phyloP scores from a whole-genome alignment of 2,113 vertebrate genomes.

The Struthio camelus region DNA sequence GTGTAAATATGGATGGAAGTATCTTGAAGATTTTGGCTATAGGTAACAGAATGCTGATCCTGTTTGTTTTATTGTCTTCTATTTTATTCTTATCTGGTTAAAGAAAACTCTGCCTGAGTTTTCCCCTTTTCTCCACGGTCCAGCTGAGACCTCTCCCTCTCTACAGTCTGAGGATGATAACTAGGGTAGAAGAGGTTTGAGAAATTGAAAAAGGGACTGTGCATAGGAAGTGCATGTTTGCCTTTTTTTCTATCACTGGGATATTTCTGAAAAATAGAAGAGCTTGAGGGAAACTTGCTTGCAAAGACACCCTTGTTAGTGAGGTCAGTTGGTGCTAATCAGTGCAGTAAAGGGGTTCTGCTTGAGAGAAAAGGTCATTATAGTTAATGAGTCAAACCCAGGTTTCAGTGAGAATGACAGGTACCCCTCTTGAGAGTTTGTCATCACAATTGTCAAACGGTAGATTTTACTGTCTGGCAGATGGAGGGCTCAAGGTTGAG shows the following conservation, averaged over 20 bases:
- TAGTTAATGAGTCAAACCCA: neutral
- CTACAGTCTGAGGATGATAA: neutral
- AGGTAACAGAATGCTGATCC: neutral
- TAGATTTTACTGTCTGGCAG: neutral
- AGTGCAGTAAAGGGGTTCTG: neutral
- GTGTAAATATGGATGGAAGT: neutral
- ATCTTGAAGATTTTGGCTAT: neutral
- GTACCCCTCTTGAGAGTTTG: neutral
- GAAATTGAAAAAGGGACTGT: neutral
- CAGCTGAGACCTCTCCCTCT: neutral
- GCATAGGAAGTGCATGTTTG: neutral
- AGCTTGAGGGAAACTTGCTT: neutral
- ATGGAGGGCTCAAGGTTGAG: neutral
- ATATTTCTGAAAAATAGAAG: neutral
- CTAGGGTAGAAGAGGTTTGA: neutral
- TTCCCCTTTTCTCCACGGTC: neutral
- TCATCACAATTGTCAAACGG: neutral
- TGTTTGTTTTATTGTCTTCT: fast-evolving
- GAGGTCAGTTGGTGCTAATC: neutral
- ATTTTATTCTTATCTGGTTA: neutral
- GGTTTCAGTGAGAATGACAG: too few relatives aligned
- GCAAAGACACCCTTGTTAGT: neutral
- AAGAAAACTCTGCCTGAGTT: neutral
- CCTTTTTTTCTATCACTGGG: neutral
- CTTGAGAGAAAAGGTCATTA: neutral